Evolutionary conservation across 2,888 invertebrate genomes (phyloP).

Genomic region (Notocelia uddmanniana): DNA sequence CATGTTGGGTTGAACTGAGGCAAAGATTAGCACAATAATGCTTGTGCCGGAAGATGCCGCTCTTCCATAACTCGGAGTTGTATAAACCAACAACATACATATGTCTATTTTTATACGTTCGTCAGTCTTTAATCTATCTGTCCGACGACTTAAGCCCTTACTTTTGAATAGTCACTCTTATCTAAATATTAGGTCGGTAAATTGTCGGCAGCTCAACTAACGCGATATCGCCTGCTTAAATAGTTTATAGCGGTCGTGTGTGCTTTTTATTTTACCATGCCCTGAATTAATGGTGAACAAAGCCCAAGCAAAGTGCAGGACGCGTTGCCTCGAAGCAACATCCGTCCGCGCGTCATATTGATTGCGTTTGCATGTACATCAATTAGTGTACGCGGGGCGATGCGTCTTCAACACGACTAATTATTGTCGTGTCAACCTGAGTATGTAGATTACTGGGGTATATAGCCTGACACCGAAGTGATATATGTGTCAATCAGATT

Average conservation of each 20-base stretch:
- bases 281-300: constrained; percentile 36
- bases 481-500: constrained; percentile 58
- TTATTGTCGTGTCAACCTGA: constrained; percentile 76
- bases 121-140: no score
- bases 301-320: constrained; percentile 49
- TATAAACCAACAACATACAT: no score
- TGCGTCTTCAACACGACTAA: constrained; percentile 81
- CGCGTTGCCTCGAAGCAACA: constrained; percentile 64
- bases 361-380: constrained; percentile 85
- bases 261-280: constrained; percentile 9
- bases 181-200: no score
- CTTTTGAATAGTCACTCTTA: no score
- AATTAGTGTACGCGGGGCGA: constrained; percentile 81
- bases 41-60: no score
- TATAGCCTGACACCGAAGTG: constrained; percentile 69
- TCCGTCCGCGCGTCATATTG: constrained; percentile 78
- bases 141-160: no score
- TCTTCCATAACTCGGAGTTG: no score
- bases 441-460: constrained; percentile 62
- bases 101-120: no score
- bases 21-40: no score
- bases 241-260: background rate
- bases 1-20: no score
- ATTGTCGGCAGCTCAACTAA: no score
- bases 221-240: background rate